A percentile compares a stretch with the other conserved stretches of the same genome.
These are phyloP conservation scores for Nycticebus coucang DNA, from an alignment of 2,113 vertebrate genomes.

Conservation along the genomic window DNA sequence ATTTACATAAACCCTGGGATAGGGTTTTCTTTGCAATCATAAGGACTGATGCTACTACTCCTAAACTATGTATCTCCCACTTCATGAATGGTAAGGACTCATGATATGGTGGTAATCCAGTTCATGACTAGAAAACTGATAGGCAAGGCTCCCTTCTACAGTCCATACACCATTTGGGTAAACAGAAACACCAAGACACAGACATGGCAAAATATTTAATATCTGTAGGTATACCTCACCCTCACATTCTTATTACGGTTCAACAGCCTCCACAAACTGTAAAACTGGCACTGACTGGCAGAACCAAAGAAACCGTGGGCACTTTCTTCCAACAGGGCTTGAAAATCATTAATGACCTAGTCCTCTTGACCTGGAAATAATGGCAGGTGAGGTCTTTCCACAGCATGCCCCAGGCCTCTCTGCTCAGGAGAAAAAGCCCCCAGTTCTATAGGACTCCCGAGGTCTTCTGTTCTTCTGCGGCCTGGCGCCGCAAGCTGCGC, in stretches of 20 bases:
- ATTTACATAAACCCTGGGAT: not conserved
- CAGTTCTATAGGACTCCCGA: conserved; percentile 81
- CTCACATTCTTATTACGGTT: not conserved
- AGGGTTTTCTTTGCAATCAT: not conserved
- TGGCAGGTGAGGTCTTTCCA: not conserved
- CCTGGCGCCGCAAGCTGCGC: conserved; percentile 81
- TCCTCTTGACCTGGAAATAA: not conserved
- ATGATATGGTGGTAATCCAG: not conserved
- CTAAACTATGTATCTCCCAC: not conserved
- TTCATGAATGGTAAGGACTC: not conserved
- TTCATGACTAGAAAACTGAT: not conserved
- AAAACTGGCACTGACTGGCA: not conserved
- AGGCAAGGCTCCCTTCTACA: not conserved
- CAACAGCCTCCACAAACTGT: not conserved
- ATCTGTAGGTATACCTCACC: not conserved
- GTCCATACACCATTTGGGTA: not conserved
- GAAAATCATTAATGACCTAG: not conserved
- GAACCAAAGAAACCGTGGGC: not conserved
- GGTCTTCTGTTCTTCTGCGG: conserved; percentile 84
- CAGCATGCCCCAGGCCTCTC: not conserved
- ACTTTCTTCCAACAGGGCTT: not conserved
- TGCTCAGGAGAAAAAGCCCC: not conserved
- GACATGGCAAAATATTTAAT: conserved; percentile 63
- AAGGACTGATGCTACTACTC: not conserved
- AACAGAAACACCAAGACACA: conserved; percentile 59